Evolutionary conservation across 2,888 invertebrate genomes (phyloP), one percentile per base, ranked within the genome.

Genomic region (Corythucha ciliata): DNA sequence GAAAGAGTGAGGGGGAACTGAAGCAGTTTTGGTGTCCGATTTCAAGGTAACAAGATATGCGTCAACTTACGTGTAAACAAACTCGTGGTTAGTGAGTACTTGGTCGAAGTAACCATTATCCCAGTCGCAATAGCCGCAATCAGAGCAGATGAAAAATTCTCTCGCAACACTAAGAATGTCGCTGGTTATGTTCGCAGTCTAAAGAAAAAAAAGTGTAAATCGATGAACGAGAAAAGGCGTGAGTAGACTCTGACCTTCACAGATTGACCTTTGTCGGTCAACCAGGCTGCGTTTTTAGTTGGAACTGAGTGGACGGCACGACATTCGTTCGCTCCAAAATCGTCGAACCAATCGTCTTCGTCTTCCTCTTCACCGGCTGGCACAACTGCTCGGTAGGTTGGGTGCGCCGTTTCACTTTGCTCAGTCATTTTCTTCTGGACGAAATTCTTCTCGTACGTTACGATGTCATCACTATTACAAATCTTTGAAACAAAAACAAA

Each of bases 71-170:
- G n/a, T n/a, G n/a, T n/a, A n/a, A n/a, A n/a, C n/a, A n/a, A n/a
- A n/a, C n/a, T n/a, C 10, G 16, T 47, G 47, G 8, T 24, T 36
- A 14, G 41, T 42, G 10, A 49, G 42, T 20, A 49, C 32, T 20
- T 32, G 18, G 41, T 49, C 49, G 34, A 49, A 49, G 34, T 42
- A 41, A 6, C 32, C 42, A 22, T 32, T 25, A 18, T 49, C 49
- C 49, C 49, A 49, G 25, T 34, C 33, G 12, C 36, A 12, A 18
- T 49, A 33, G 5, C 49, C 49, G n/a, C 49, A 49, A 21, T 49
- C 49, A 26, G 33, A 26, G 25, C 49, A 49, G 25, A 42, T 25
- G 10, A 33, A 41, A 29, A 49, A 49, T 10, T 37, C 26, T 2
- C 22, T n/a, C 26, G 39, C 48, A 2, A 24, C n/a, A 21, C 14